Conservation (phyloP, 2,113 vertebrate species). For the Pachyramphus minor region DNA sequence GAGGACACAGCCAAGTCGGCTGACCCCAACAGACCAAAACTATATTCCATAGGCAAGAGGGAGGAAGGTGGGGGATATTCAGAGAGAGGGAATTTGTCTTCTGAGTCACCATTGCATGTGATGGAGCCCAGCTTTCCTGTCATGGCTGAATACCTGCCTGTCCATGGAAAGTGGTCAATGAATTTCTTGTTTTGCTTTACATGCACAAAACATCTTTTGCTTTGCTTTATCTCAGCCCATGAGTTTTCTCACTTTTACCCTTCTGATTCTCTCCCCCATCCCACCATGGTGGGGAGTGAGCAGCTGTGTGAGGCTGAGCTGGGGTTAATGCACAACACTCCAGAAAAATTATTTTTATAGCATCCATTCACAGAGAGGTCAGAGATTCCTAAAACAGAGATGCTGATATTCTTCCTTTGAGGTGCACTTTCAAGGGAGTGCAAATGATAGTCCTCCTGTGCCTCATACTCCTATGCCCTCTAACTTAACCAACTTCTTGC, state of each 20-base stretch:
- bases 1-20: background rate
- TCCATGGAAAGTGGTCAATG: fast-evolving
- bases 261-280: background rate
- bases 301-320: background rate
- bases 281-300: background rate
- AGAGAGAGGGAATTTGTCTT: background rate
- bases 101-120: fast-evolving
- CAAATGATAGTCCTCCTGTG: background rate
- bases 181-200: background rate
- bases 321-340: fast-evolving
- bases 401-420: background rate
- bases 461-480: background rate
- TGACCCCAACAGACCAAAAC: background rate
- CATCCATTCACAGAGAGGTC: background rate
- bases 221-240: background rate
- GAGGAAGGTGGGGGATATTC: fast-evolving
- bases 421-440: background rate
- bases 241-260: background rate
- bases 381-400: background rate
- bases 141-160: background rate
- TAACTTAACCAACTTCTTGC: background rate
- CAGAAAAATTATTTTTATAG: background rate
- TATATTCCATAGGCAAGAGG: background rate
- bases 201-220: background rate
- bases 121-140: background rate